These are phyloP conservation scores for Melopsittacus undulatus DNA, from an alignment of 2,797 vertebrate species.

Conservation along the genomic window DNA sequence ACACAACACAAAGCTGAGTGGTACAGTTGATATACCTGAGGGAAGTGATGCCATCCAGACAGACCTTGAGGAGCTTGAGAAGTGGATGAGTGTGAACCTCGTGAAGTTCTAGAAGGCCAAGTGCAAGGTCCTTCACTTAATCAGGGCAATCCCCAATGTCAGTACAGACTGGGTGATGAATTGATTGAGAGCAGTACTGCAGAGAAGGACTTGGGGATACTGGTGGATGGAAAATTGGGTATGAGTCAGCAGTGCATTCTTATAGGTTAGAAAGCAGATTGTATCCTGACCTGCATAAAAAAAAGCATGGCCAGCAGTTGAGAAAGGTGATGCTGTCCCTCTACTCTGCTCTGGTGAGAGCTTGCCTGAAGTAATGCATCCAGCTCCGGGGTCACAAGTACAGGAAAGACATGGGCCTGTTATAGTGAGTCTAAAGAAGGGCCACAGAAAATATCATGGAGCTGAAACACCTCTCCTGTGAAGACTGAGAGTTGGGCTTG, in stretches of 20 bases:
- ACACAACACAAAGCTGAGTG: background rate
- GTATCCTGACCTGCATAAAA: background rate
- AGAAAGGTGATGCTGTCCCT: background rate
- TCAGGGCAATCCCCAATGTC: background rate
- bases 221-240: background rate
- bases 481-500: background rate
- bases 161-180: background rate
- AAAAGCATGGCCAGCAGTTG: background rate
- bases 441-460: background rate
- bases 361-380: background rate
- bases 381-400: background rate
- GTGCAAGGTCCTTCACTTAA: background rate
- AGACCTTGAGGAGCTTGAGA: background rate
- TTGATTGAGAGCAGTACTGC: background rate
- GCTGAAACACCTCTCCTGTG: background rate
- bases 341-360: background rate
- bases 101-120: background rate
- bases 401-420: background rate
- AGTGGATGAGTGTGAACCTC: background rate
- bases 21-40: background rate
- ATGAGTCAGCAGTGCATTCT: background rate
- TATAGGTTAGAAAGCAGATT: background rate
- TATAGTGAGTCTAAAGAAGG: background rate
- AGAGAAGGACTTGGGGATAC: background rate
- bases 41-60: background rate